Evolutionary conservation across 2,797 vertebrate species (phyloP).

Genomic region (Chlorospingus semifuscus): DNA sequence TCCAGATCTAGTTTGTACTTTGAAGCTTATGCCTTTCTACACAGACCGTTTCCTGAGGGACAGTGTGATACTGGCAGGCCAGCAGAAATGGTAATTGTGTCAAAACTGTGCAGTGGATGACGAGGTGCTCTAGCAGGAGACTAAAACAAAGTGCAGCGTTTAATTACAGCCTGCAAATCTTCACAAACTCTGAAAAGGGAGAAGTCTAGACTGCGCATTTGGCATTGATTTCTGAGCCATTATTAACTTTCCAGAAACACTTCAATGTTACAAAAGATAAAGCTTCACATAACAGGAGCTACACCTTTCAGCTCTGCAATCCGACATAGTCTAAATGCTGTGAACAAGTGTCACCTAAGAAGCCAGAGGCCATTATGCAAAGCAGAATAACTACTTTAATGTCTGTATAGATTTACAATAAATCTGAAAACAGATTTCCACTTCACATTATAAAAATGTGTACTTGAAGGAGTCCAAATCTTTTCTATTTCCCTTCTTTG

Average conservation of each 20-base stretch:
- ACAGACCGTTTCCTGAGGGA: conserved; percentile 49
- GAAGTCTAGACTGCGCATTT: conserved; percentile 25
- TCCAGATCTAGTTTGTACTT: conserved; percentile 62
- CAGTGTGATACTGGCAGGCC: conserved; percentile 27
- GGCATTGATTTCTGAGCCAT: conserved; percentile 59
- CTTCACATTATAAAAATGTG: neutral
- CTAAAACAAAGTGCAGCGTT: conserved; percentile 50
- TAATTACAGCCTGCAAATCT: conserved; percentile 62
- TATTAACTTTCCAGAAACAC: conserved; percentile 55
- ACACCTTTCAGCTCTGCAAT: neutral
- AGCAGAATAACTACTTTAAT: neutral
- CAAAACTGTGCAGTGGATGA: conserved; percentile 19
- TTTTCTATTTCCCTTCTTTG: neutral
- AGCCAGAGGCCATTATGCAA: neutral
- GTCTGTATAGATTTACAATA: neutral
- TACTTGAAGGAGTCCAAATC: neutral
- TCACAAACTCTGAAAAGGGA: conserved; percentile 26
- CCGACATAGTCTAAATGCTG: neutral
- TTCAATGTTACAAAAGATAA: conserved; percentile 28
- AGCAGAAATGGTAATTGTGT: conserved; percentile 60
- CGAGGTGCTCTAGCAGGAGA: neutral
- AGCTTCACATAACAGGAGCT: neutral
- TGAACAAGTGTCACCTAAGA: neutral
- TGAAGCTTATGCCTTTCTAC: conserved; percentile 53
- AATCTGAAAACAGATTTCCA: neutral